phyloP scores from a whole-genome alignment of 2,113 vertebrate species.

The Neolamprologus longior region DNA sequence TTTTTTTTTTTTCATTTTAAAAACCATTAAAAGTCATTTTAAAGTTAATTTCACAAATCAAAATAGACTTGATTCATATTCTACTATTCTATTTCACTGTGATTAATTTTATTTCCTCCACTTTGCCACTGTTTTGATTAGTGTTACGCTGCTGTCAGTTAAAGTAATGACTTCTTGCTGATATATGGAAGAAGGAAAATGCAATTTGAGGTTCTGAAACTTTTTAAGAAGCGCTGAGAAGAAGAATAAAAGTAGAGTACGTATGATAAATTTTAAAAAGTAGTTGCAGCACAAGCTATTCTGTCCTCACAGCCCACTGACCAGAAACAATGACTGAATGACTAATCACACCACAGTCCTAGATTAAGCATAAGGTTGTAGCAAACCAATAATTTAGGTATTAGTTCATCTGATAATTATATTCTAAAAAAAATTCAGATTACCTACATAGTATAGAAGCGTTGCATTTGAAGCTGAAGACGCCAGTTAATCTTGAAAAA shows the following conservation, averaged over 20 bases:
- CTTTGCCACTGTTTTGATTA: neutral
- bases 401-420: neutral
- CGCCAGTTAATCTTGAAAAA: neutral
- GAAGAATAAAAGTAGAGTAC: fast-evolving
- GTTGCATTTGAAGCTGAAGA: neutral
- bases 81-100: neutral
- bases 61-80: fast-evolving
- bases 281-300: neutral
- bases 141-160: neutral
- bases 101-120: neutral
- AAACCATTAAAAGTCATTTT: neutral
- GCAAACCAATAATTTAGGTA: neutral
- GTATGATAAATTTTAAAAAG: neutral
- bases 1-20: neutral
- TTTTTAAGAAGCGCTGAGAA: neutral
- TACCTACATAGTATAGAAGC: neutral
- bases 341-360: fast-evolving
- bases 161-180: neutral
- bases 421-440: neutral
- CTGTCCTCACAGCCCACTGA: neutral
- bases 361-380: neutral
- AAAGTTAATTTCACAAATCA: neutral
- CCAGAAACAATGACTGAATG: neutral
- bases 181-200: fast-evolving
- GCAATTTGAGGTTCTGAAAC: neutral